Evolutionary conservation across 2,888 invertebrate genomes (phyloP).

Genomic region (Thecocarcelia acutangulata): DNA sequence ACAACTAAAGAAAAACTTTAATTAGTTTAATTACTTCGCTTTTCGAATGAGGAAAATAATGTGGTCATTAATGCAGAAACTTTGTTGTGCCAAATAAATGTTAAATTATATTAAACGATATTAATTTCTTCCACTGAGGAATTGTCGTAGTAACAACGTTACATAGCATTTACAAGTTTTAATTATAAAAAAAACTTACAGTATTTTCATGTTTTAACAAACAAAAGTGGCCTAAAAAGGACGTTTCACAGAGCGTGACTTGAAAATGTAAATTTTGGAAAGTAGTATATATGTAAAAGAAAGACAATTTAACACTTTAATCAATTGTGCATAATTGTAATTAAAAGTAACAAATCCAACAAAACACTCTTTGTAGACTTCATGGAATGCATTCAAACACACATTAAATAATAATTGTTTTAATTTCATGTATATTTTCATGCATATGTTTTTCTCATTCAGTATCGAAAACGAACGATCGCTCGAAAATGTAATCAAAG

Average conservation of each 20-base stretch:
- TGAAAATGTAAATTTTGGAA: constrained; percentile 9
- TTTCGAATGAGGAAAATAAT: constrained; percentile 33
- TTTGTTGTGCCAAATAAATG: constrained; percentile 34
- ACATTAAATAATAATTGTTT: too few species aligned
- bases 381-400: too few species aligned
- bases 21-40: constrained; percentile 59
- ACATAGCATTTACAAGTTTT: constrained; percentile 5
- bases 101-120: constrained; percentile 3
- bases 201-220: not conserved
- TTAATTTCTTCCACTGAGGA: constrained; percentile 26
- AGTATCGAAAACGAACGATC: too few species aligned
- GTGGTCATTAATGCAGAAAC: constrained; percentile 30
- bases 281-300: too few species aligned
- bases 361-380: too few species aligned
- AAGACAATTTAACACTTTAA: too few species aligned
- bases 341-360: too few species aligned
- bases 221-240: constrained; percentile 28
- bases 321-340: too few species aligned
- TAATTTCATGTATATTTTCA: too few species aligned
- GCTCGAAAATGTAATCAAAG: too few species aligned
- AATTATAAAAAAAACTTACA: constrained; percentile 14
- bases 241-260: constrained; percentile 37
- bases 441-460: too few species aligned
- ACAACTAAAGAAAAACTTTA: constrained; percentile 6
- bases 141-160: constrained; percentile 33